phyloP scores from a whole-genome alignment of 2,888 invertebrate species.

The Meiosimyza platycephala region DNA sequence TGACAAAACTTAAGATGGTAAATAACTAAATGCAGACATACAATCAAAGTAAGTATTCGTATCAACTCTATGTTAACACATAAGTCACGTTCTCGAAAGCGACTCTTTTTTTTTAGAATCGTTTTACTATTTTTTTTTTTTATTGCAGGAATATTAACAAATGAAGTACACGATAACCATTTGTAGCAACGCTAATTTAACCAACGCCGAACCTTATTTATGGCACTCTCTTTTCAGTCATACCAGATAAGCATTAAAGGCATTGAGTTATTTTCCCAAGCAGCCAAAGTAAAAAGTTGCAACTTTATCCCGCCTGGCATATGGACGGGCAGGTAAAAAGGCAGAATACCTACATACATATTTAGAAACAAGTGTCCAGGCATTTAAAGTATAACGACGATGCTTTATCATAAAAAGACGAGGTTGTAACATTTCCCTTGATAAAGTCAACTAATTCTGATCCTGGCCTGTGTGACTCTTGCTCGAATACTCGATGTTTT shows the following conservation, averaged over 20 bases:
- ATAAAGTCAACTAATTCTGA: neutral
- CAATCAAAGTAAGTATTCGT: no score
- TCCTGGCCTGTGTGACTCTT: neutral
- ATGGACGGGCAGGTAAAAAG: neutral
- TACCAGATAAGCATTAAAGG: slow-evolving; percentile 18
- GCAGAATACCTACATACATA: neutral
- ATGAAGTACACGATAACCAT: slow-evolving; percentile 31
- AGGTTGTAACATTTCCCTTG: slow-evolving; percentile 5
- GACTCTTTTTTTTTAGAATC: no score
- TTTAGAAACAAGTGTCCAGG: slow-evolving; percentile 27
- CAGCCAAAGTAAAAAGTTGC: slow-evolving; percentile 9
- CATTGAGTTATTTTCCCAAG: no score
- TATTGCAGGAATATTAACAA: slow-evolving; percentile 25
- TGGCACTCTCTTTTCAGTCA: slow-evolving; percentile 4
- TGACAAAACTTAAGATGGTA: no score
- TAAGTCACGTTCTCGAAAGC: no score
- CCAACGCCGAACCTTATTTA: slow-evolving; percentile 27
- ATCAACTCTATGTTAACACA: no score
- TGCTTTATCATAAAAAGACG: slow-evolving; percentile 46
- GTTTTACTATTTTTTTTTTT: no score
- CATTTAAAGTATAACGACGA: slow-evolving; percentile 46
- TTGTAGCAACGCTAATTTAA: slow-evolving; percentile 33
- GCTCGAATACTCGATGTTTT: neutral
- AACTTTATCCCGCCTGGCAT: slow-evolving; percentile 12
- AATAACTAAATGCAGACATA: no score